Evolutionary conservation across 2,113 vertebrate genomes (phyloP), one percentile per base, ranked within the genome.

Genomic region (Jacana jacana): DNA sequence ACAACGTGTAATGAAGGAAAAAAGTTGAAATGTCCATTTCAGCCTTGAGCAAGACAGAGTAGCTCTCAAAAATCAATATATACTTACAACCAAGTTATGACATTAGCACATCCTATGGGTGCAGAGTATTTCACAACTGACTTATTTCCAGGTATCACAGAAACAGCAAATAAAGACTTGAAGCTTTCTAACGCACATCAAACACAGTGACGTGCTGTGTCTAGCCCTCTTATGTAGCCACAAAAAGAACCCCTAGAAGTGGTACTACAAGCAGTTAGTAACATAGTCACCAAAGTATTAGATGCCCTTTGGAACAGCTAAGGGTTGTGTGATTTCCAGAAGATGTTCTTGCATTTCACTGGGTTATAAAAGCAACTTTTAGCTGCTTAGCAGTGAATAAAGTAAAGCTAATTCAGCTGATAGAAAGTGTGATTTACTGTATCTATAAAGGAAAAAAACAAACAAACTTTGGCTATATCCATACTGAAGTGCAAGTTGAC

Each of bases 201-300:
- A 54, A 71, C 0, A 15, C 1, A 1, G 33, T 13, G 30, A 51
- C 0, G 0, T 42, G 40, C 18, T 55, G 52, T 16, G 40, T 7
- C 73, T 25, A 46, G 28, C 39, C 57, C 37, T 66, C 61, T 66
- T 63, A 68, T 17, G 51, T 19, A 46, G 39, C 28, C 57, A 85
- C 0, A 0, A 49, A 65, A 83, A 22, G 18, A 58, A 75, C 17
- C 25, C 65, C 72, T 60, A 25, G 13, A 71, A 75, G 55, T 24
- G 18, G 17, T 4, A 2, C 63, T 46, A 73, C 27, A 88, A 72
- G 40, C 16, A 71, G 31, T 58, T 52, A 66, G 10, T 27, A 72
- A 57, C 24, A 35, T 2, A 28, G n/a, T 31, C 61, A 68, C 27
- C 57, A 42, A 81, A 91, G 72, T 24, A 63, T 6, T 61, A 17